phyloP scores from a whole-genome alignment of 2,113 vertebrate genomes.

The Tinamus guttatus region DNA sequence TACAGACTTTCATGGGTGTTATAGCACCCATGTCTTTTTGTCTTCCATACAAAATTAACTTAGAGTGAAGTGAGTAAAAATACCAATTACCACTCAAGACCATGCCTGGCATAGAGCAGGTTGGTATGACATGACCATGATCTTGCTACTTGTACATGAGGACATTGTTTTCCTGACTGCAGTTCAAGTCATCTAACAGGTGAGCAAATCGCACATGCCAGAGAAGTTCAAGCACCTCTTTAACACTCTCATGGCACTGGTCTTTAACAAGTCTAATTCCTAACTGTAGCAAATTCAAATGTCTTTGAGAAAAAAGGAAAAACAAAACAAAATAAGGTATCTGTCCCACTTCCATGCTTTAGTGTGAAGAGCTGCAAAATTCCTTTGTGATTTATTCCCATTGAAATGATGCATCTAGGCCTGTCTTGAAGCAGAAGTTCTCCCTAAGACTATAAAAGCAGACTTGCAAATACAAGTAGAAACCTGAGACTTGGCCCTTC shows the following conservation, averaged over 20 bases:
- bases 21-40: not conserved
- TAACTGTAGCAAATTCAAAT: not conserved
- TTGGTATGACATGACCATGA: not conserved
- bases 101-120: not conserved
- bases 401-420: not conserved
- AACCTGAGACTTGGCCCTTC: not conserved
- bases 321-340: not conserved
- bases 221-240: not conserved
- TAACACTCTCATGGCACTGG: not conserved
- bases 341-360: not conserved
- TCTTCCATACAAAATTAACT: not conserved
- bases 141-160: not conserved
- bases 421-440: not conserved
- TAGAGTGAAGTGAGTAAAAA: not conserved
- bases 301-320: not conserved
- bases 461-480: not conserved
- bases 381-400: not conserved
- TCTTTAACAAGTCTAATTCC: not conserved
- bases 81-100: slow-evolving; percentile 16
- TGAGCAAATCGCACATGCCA: not conserved
- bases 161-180: not conserved
- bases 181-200: not conserved
- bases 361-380: not conserved
- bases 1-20: not conserved
- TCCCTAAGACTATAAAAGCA: not conserved